Evolutionary conservation across 2,797 vertebrate species (phyloP).

Genomic region (Sebastes variabilis): DNA sequence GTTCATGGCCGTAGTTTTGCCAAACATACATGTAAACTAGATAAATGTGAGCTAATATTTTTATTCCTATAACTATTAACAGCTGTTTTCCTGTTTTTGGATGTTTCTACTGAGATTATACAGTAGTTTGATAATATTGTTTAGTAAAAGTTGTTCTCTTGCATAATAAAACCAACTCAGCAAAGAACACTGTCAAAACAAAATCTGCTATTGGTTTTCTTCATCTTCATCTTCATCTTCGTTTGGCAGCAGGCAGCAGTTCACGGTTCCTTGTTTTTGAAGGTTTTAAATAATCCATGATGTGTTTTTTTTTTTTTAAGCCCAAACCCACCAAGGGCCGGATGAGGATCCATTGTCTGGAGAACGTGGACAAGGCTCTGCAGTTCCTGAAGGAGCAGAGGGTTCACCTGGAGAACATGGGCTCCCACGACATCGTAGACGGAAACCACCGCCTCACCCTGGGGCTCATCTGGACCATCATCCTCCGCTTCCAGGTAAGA

Average conservation of each 20-base stretch:
- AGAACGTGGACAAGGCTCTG: constrained; percentile 96
- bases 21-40: neutral
- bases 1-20: neutral
- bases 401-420: constrained; percentile 98
- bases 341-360: constrained; percentile 94
- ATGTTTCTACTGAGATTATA: neutral
- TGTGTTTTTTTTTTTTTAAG: constrained; percentile 31
- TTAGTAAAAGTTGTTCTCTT: neutral
- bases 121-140: neutral
- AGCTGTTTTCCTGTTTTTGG: neutral
- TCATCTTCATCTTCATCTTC: neutral
- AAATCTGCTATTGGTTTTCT: constrained; percentile 6
- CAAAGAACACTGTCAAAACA: neutral
- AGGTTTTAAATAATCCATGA: neutral
- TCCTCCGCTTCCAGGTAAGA: constrained; percentile 90
- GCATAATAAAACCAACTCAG: neutral
- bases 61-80: neutral
- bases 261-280: neutral
- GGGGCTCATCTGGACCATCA: constrained; percentile 98
- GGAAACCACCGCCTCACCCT: constrained; percentile 97
- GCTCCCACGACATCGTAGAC: constrained; percentile 97
- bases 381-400: constrained; percentile 98
- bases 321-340: constrained; percentile 87
- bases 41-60: neutral
- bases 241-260: neutral